Conservation (phyloP, 1,140 invertebrate genomes). For the Drosophila nigrodunni region DNA sequence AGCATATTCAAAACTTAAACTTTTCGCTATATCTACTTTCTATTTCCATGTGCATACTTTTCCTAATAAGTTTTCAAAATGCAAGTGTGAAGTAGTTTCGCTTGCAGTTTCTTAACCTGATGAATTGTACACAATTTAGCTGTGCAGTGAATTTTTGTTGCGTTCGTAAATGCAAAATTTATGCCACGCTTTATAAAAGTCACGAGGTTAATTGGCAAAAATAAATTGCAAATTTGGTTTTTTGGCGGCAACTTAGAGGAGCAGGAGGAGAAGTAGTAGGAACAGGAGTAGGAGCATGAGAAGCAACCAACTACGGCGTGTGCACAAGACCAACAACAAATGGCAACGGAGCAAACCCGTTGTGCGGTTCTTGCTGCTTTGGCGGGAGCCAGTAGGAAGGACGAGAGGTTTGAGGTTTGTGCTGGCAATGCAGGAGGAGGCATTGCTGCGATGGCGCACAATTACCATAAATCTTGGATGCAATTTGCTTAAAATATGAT, state of each 20-base stretch:
- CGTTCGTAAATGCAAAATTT: conserved; percentile 72
- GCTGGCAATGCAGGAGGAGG: conserved; percentile 21
- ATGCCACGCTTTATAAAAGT: conserved; percentile 82
- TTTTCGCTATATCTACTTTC: background rate
- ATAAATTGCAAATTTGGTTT: conserved; percentile 83
- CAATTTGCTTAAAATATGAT: conserved; percentile 84
- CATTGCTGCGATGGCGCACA: conserved; percentile 72
- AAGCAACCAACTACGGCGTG: conserved; percentile 23
- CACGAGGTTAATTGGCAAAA: conserved; percentile 83
- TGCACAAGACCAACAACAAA: conserved; percentile 12
- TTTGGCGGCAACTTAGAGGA: conserved; percentile 64
- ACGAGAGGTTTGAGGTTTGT: background rate
- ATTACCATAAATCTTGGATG: conserved; percentile 83
- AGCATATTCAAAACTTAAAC: background rate
- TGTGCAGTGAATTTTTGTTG: conserved; percentile 14
- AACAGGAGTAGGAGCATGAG: conserved; percentile 13
- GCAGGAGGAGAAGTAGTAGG: conserved; percentile 43
- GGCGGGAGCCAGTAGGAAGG: background rate
- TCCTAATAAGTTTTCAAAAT: background rate
- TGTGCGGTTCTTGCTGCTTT: conserved; percentile 52
- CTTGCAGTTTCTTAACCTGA: conserved; percentile 22
- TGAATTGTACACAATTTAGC: conserved; percentile 33
- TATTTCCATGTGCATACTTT: background rate
- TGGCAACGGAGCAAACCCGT: conserved; percentile 49
- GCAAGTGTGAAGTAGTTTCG: conserved; percentile 43